These are phyloP conservation scores for Takifugu ocellatus DNA, from an alignment of 2,797 vertebrate species.

Conservation along the genomic window DNA sequence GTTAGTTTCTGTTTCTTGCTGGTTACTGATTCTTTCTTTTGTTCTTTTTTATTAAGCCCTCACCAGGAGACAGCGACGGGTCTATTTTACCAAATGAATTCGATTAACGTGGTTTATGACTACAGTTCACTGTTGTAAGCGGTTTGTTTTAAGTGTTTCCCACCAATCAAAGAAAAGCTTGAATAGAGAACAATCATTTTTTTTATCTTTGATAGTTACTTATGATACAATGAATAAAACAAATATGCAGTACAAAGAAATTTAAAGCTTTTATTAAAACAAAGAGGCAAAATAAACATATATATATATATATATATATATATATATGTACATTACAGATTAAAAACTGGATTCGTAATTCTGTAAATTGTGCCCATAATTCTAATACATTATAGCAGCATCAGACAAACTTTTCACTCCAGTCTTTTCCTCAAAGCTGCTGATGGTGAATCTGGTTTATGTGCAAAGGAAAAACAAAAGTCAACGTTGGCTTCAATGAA, in stretches of 20 bases:
- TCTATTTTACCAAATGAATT: too few species aligned
- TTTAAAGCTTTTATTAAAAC: background rate
- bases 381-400: background rate
- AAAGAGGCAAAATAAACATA: background rate
- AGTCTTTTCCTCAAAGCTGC: constrained; percentile 7
- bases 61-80: too few species aligned
- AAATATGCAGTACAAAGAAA: background rate
- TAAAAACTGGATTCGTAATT: background rate
- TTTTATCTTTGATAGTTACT: too few species aligned
- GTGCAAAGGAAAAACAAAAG: background rate
- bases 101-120: background rate
- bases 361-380: background rate
- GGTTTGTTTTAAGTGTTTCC: background rate
- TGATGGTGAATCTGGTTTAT: background rate
- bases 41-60: too few species aligned
- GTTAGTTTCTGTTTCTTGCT: too few species aligned
- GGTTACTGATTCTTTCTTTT: too few species aligned
- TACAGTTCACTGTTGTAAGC: background rate
- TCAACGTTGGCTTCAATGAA: background rate
- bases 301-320: background rate
- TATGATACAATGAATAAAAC: background rate
- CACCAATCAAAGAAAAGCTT: background rate
- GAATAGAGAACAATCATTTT: too few species aligned
- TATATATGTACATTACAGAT: background rate
- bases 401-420: constrained; percentile 7